Base-by-base conservation (phyloP, 2,888 invertebrate species). In the Heteromyza rotundicornis region DNA sequence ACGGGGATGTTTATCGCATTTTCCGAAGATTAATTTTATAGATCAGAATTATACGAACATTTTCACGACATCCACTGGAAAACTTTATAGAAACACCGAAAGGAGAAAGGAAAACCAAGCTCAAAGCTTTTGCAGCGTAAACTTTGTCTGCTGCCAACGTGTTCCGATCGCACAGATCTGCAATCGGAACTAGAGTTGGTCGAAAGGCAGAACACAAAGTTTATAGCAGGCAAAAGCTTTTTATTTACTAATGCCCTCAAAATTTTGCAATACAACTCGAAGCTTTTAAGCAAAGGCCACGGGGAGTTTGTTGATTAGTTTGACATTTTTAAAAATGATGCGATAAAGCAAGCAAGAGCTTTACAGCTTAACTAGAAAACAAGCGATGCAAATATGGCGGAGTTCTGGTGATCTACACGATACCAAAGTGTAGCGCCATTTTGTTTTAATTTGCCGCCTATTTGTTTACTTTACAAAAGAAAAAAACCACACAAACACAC, bases 1-100 rank as follows among this genome's bases (percentile, higher is more conserved):
- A 86, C 87, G 86, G 88, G 88, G 82, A 87, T 88, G 87, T 88
- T 88, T 86, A 87, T 88, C 82, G 86, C 87, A 71, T 88, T 88
- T 86, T 87, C 88, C 68, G 80, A 79, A 59, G 74, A 70, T 60
- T 69, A 73, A 70, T 40, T 40, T 14, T 14, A 40, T 32, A 32
- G 27, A 27, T 27, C 5, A 27, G 40, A n/a, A 40, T n/a, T 40
- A 40, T 14, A 40, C 3, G 16, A 10, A 14, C 5, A 40, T 40
- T 27, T 27, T 27, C 40, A 40, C 40, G 40, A 40, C 5, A 40
- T 7, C 60, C 44, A 35, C 51, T 50, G 20, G 19, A 50, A 40
- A 40, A 40, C 40, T 40, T 40, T 40, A n/a, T 53, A 20, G 22
- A 23, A 24, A 44, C 1, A 12, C 17, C 3, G 55, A 55, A 40